These are phyloP conservation scores for Coregonus suidteri DNA, from an alignment of 2,797 vertebrate genomes.

Conservation along the genomic window DNA sequence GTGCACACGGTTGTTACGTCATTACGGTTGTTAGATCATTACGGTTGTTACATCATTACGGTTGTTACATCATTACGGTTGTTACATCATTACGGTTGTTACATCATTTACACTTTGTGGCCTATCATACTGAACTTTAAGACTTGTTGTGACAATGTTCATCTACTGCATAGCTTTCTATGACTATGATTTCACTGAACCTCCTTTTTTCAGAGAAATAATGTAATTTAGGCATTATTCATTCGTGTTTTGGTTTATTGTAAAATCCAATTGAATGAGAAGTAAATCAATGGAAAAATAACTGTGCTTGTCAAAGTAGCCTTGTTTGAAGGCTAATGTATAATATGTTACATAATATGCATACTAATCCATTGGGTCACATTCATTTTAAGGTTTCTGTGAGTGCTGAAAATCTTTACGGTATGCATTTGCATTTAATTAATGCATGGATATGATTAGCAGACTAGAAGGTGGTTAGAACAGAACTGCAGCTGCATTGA, in stretches of 20 bases:
- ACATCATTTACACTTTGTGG: too few species aligned
- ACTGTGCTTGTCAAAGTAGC: not conserved
- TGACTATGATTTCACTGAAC: not conserved
- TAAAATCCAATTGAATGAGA: not conserved
- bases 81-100: too few species aligned
- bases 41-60: too few species aligned
- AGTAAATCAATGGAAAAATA: conserved; percentile 61
- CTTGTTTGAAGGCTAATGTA: not conserved
- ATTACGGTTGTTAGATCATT: too few species aligned
- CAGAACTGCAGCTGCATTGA: not conserved
- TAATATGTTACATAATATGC: not conserved
- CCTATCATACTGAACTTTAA: not conserved
- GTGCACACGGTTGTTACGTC: too few species aligned
- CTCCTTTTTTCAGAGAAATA: not conserved
- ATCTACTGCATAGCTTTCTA: not conserved
- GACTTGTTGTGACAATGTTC: not conserved
- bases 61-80: too few species aligned
- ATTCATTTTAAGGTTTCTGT: not conserved
- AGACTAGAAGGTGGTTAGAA: too few species aligned
- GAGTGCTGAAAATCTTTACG: too few species aligned
- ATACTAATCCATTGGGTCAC: not conserved
- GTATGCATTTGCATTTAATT: not conserved
- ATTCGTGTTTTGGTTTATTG: conserved; percentile 41
- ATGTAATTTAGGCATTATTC: conserved; percentile 23
- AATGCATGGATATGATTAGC: too few species aligned